Percentiles rank a stretch among this genome's conserved stretches.
These are phyloP conservation scores for Trematocara nigrifrons DNA, from an alignment of 2,113 vertebrate genomes.

Conservation along the genomic window DNA sequence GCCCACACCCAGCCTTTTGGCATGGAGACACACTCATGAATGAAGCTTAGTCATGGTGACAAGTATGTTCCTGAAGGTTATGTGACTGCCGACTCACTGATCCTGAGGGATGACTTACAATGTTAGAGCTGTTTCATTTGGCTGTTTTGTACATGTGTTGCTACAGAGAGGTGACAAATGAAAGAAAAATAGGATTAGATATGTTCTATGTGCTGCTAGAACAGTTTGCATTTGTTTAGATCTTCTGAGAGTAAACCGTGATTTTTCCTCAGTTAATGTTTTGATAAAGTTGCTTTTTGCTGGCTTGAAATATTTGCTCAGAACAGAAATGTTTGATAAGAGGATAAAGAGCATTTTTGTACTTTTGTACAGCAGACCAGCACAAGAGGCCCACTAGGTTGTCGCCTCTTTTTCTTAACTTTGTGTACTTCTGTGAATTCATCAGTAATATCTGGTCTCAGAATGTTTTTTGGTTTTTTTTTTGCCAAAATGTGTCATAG, in stretches of 20 bases:
- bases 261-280: not conserved
- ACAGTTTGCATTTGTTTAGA: not conserved
- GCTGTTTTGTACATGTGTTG: not conserved
- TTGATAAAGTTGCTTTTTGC: not conserved
- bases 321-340: not conserved
- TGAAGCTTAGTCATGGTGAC: not conserved
- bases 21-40: not conserved
- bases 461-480: rapidly evolving
- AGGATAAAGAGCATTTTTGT: not conserved
- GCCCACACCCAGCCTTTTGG: not conserved
- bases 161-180: not conserved
- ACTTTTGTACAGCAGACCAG: not conserved
- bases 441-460: not conserved
- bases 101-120: not conserved
- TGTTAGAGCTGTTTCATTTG: not conserved
- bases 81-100: not conserved
- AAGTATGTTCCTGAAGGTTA: not conserved
- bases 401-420: not conserved
- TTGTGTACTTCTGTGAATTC: not conserved
- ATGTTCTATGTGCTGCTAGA: not conserved
- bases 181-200: not conserved
- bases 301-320: not conserved
- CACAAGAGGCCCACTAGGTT: not conserved
- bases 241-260: not conserved
- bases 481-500: not conserved